A percentile compares a stretch with the other conserved stretches of the same genome.
These are phyloP conservation scores for Hyphantria cunea DNA, from an alignment of 1,140 invertebrate genomes.

Conservation along the genomic window DNA sequence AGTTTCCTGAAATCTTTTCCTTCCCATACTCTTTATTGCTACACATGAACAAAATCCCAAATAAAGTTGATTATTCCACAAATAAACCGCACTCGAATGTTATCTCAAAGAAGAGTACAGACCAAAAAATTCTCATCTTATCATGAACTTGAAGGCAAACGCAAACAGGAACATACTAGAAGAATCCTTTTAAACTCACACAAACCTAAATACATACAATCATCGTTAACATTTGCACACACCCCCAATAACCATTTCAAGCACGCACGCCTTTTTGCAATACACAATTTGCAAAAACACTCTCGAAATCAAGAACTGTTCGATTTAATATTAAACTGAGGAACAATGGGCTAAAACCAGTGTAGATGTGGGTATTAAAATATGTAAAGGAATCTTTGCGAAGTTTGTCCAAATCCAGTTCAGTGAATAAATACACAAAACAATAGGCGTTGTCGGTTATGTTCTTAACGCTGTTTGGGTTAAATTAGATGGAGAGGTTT, in stretches of 20 bases:
- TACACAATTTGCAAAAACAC: slow-evolving; percentile 18
- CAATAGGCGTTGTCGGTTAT: slow-evolving; percentile 6
- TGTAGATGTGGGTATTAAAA: slow-evolving; percentile 12
- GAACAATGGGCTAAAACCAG: slow-evolving; percentile 11
- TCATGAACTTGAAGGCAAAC: not conserved
- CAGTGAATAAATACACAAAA: slow-evolving; percentile 22
- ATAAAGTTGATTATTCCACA: not conserved
- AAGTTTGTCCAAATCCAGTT: slow-evolving; percentile 9
- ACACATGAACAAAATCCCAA: not conserved
- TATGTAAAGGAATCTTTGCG: slow-evolving; percentile 24
- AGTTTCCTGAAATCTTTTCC: too few species aligned
- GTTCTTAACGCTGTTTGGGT: not conserved
- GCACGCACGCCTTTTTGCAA: slow-evolving; percentile 5
- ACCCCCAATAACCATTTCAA: slow-evolving; percentile 5
- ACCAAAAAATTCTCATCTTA: not conserved
- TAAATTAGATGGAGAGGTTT: not conserved
- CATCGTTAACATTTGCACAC: too few species aligned
- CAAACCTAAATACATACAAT: not conserved
- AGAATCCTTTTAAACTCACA: not conserved
- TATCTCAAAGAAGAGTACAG: not conserved
- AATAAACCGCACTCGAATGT: not conserved
- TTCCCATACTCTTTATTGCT: too few species aligned
- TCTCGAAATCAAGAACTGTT: slow-evolving; percentile 8
- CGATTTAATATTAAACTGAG: slow-evolving; percentile 21
- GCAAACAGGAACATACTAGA: not conserved